phyloP scores from a whole-genome alignment of 37 sponge, comb jelly and placozoan genomes.

The Agelas oroides region DNA sequence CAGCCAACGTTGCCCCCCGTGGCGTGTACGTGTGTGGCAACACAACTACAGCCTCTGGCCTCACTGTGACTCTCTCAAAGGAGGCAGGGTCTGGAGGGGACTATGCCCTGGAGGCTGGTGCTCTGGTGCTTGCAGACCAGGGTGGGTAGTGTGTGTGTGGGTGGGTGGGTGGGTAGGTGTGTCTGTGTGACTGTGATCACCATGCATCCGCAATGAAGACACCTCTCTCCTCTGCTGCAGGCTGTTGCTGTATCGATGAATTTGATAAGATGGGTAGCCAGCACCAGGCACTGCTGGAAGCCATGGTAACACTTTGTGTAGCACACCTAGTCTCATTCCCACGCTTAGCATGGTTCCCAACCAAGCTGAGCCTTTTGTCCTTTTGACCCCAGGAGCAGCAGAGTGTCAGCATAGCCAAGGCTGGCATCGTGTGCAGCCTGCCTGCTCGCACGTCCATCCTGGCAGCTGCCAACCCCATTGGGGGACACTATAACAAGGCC shows the following conservation, averaged over 20 bases:
- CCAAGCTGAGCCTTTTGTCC: too few relatives aligned
- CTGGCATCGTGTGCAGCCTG: slow-evolving; percentile 94
- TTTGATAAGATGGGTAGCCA: slow-evolving; percentile 98
- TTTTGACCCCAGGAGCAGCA: slow-evolving; percentile 90
- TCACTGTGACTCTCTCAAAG: slow-evolving; percentile 90
- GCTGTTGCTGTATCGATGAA: slow-evolving; percentile 99
- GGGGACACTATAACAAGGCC: slow-evolving; percentile 97
- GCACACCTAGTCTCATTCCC: not conserved
- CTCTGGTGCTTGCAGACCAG: slow-evolving; percentile 94
- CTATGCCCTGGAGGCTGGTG: slow-evolving; percentile 96
- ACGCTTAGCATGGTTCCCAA: too few relatives aligned
- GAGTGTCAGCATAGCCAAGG: slow-evolving; percentile 94
- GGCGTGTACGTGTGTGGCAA: slow-evolving; percentile 99
- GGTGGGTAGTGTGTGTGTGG: slow-evolving; percentile 41
- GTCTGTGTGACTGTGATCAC: too few relatives aligned
- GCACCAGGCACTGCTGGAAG: slow-evolving; percentile 97
- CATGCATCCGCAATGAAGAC: too few relatives aligned
- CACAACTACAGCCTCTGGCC: slow-evolving; percentile 90
- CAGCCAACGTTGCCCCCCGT: slow-evolving; percentile 89
- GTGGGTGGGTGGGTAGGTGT: not conserved
- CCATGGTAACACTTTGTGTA: slow-evolving; percentile 72
- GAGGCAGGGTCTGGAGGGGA: slow-evolving; percentile 67
- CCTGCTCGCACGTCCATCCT: slow-evolving; percentile 97
- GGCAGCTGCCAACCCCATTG: slow-evolving; percentile 98
- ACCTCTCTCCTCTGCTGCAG: slow-evolving; percentile 4